Evolutionary conservation across 2,113 vertebrate genomes (phyloP), one percentile per base, ranked within the genome.

Genomic region (Acrocephalus arundinaceus): DNA sequence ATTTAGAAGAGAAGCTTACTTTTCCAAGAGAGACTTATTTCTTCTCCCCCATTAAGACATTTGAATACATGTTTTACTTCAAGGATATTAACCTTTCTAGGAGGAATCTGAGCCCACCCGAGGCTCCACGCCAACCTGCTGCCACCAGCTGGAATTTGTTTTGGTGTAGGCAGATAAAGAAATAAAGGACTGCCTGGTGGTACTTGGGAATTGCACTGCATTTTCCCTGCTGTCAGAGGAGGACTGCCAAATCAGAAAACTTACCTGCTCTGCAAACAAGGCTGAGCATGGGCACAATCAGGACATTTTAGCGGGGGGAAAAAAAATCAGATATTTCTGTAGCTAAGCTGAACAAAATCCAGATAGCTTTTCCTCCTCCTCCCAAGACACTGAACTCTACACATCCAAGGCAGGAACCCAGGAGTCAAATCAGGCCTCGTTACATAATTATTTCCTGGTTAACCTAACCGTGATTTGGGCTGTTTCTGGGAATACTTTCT

Each of bases 201-300:
- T 52, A 66, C 28, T 12, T 84, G 24, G 49, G 49, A 79, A 87
- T 16, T 39, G n/a, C 30, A 43, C 0, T n/a, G 39, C 4, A 2
- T 33, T 75, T 61, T 45, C 54, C n/a, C 25, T n/a, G 19, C 8
- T 76, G 35, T 31, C 39, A 68, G 18, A 46, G 43, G 75, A 54
- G 55, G 2, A 4, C 7, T 71, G 37, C 21, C 35, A 75, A 71
- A 82, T 48, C 58, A 49, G 54, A 57, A n/a, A 57, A 62, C 11
- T 45, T 41, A 37, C 0, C 35, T 21, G 41, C 63, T 83, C 11
- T 35, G 30, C 20, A 65, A 95, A 49, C 31, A 73, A 62, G 31
- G n/a, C 51, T 46, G 58, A 61, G 4, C 19, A 48, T 0, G 0
- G 25, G 49, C 37, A 73, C 15, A 49, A 66, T 6, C 17, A 43